Evolutionary conservation across 92 coral and sea anemone genomes (phyloP).

Genomic region (Porites rus): DNA sequence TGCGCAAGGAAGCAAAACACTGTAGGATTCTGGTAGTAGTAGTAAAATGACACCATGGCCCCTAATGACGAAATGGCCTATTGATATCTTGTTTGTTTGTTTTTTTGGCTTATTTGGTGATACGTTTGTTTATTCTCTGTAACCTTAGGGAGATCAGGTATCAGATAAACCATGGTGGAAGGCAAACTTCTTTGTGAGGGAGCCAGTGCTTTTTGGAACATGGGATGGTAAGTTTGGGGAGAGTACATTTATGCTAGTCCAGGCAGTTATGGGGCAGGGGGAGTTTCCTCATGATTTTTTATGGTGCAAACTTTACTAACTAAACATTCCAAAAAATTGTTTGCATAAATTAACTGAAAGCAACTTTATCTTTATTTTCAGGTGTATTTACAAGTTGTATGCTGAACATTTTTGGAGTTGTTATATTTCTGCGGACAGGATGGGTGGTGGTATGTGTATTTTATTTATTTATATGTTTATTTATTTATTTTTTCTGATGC

Average conservation of each 20-base stretch:
- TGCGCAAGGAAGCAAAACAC: no score
- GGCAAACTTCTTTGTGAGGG: slow-evolving; percentile 96
- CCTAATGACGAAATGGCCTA: no score
- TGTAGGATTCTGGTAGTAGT: no score
- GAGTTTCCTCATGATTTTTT: no score
- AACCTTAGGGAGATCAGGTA: slow-evolving; percentile 48
- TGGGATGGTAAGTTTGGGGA: slow-evolving; percentile 93
- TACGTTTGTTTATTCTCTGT: background rate
- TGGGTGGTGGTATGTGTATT: slow-evolving; percentile 95
- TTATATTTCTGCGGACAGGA: slow-evolving; percentile 98
- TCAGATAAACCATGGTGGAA: slow-evolving; percentile 98
- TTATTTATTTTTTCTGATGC: no score
- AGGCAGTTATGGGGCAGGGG: background rate
- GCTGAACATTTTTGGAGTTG: slow-evolving; percentile 98
- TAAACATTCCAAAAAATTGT: no score
- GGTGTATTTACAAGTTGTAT: slow-evolving; percentile 98
- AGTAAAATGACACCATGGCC: no score
- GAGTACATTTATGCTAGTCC: background rate
- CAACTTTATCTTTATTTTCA: background rate
- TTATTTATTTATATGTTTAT: no score
- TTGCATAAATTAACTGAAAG: no score
- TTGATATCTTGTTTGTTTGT: no score
- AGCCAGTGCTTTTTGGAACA: slow-evolving; percentile 96
- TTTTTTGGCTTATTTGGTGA: no score
- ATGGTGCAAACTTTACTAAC: no score